A percentile compares a stretch with the other conserved stretches of the same genome.
Evolutionary conservation across 2,113 vertebrate genomes (phyloP).

Genomic region (cat (Felis catus)): DNA sequence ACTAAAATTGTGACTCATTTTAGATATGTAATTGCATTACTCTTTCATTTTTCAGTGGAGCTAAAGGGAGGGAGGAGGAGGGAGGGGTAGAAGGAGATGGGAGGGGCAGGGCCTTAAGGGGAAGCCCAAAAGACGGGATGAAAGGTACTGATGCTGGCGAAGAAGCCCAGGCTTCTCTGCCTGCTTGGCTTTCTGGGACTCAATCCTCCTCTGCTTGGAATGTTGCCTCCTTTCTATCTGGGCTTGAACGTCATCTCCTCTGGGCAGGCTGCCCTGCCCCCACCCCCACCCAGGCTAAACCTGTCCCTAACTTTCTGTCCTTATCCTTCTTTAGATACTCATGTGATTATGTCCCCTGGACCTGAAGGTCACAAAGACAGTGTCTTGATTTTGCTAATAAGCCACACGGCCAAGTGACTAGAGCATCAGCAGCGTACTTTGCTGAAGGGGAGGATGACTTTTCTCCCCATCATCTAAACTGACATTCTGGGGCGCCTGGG

Average conservation of each 20-base stretch:
- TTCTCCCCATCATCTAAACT: not conserved
- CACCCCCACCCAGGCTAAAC: not conserved
- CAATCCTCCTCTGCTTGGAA: not conserved
- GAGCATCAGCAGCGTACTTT: not conserved
- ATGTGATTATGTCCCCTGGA: not conserved
- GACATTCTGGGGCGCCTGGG: not conserved
- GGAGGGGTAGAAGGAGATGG: not conserved
- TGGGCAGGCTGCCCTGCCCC: not conserved
- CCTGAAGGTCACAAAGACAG: not conserved
- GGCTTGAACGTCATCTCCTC: not conserved
- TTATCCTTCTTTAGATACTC: not conserved
- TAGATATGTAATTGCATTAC: not conserved
- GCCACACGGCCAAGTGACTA: not conserved
- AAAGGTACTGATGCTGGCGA: not conserved
- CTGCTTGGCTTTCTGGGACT: not conserved
- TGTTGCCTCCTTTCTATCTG: not conserved
- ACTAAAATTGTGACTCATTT: constrained; percentile 1
- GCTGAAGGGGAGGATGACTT: not conserved
- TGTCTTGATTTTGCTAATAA: not conserved
- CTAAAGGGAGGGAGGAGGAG: not conserved
- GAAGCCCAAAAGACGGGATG: not conserved
- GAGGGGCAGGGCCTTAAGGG: not conserved
- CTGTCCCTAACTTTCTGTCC: not conserved
- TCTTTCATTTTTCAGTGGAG: not conserved
- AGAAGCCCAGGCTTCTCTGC: not conserved